Base-by-base conservation (phyloP, 2,888 invertebrate genomes). In the Pyrocoelia pectoralis region DNA sequence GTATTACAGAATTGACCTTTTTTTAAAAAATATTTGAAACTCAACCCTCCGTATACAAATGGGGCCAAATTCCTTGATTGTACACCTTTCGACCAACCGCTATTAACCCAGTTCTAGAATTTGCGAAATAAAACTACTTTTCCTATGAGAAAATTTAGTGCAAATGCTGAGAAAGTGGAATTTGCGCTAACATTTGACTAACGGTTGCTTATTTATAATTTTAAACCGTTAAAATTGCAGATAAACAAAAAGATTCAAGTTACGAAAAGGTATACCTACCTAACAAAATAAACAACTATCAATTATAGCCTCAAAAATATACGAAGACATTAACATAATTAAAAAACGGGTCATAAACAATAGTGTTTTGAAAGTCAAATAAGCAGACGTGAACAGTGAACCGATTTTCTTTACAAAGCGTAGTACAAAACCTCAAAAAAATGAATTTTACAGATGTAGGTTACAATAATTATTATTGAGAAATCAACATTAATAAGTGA, bases 311-410 rank as follows among this genome's bases (percentile, higher is more conserved):
- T 14, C 41, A 1, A 14, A 10, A 41, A 41, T 6, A 41, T 41
- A 41, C 41, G 6, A 46, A 2, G 18, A 18, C 13, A 46, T 46
- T 46, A 17, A 17, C 46, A 46, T 46, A 46, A 46, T 46, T 46
- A 46, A 46, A 46, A 46, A 46, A 46, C 46, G 17, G 46, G 46
- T 46, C 46, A 46, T 46, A 46, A 46, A 46, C 46, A 46, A 46
- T 46, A n/a, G 46, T 46, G 46, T 46, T 46, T 46, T 46, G 17
- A 17, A 46, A 46, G 14, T 46, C 17, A 46, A 46, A 46, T 46
- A 46, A 17, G 46, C 17, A 46, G 41, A 46, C 17, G 4, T 17
- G 46, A 46, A 46, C 46, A 2, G 4, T 17, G 46, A 46, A 46
- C 46, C 46, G 46, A 46, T 46, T 46, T 46, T 46, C 18, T 24